A percentile compares a stretch with the other conserved stretches of the same genome.
phyloP scores from a whole-genome alignment of 2,797 vertebrate species.

The Scleropages formosus region DNA sequence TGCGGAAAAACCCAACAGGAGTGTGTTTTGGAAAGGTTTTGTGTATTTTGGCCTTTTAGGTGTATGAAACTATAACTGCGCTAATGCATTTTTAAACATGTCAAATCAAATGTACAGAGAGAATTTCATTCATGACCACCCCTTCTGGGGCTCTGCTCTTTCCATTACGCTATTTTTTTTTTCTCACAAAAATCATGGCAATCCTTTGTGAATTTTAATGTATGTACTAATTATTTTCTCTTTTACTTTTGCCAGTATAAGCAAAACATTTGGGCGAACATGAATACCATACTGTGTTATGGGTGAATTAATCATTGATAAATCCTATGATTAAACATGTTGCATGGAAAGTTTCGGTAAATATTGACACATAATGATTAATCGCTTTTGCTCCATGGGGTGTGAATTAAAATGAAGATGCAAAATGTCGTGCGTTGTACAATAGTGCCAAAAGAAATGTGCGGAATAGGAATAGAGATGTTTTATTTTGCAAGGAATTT shows the following conservation, averaged over 20 bases:
- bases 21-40: conserved; percentile 55
- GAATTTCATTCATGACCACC: no score
- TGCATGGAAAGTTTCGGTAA: no score
- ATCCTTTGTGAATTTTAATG: neutral
- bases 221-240: neutral
- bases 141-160: no score
- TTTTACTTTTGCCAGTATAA: neutral
- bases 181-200: no score
- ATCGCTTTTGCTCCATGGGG: no score
- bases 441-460: no score
- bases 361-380: no score
- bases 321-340: neutral
- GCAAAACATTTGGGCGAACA: neutral
- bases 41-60: conserved; percentile 51
- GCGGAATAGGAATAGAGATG: no score
- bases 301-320: neutral
- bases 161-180: no score
- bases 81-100: conserved; percentile 42
- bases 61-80: conserved; percentile 27
- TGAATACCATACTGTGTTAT: neutral
- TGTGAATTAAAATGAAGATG: no score
- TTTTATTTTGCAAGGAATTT: no score
- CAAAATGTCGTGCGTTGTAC: no score
- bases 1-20: conserved; percentile 33
- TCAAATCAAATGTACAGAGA: conserved; percentile 38